Percentiles rank a stretch among this genome's conserved stretches.
Evolutionary conservation across 2,888 invertebrate species (phyloP).

Genomic region (Fragum sueziense): DNA sequence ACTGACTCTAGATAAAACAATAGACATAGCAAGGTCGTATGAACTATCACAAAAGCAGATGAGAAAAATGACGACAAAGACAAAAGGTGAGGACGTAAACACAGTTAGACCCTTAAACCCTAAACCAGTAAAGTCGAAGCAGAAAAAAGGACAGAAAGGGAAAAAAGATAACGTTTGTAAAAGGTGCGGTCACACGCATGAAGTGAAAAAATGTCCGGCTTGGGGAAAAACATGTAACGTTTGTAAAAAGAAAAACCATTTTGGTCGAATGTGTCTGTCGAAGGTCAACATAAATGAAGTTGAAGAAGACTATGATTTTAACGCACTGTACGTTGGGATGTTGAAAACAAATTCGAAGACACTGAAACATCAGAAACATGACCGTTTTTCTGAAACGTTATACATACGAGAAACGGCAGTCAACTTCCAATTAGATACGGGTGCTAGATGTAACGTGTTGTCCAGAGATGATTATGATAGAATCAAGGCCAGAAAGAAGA

Average conservation of each 20-base stretch:
- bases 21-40: constrained; percentile 30
- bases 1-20: constrained; percentile 40
- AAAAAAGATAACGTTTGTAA: background rate
- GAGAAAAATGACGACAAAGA: constrained; percentile 21
- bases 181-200: background rate
- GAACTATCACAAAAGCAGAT: constrained; percentile 38
- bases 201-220: background rate
- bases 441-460: constrained; percentile 11
- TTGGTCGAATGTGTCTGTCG: constrained; percentile 12
- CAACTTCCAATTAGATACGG: constrained; percentile 4
- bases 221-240: constrained; percentile 18
- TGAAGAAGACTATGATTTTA: constrained; percentile 8
- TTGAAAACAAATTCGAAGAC: background rate
- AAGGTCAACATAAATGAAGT: constrained; percentile 8
- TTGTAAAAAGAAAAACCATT: constrained; percentile 22
- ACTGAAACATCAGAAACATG: background rate
- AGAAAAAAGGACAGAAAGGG: background rate
- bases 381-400: background rate
- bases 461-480: background rate
- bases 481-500: background rate
- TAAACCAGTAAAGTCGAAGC: background rate
- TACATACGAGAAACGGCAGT: background rate
- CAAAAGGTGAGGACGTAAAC: constrained; percentile 28
- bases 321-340: background rate
- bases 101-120: background rate